These are phyloP conservation scores for Caerostris darwini DNA, from an alignment of 1,140 invertebrate genomes.

Conservation along the genomic window DNA sequence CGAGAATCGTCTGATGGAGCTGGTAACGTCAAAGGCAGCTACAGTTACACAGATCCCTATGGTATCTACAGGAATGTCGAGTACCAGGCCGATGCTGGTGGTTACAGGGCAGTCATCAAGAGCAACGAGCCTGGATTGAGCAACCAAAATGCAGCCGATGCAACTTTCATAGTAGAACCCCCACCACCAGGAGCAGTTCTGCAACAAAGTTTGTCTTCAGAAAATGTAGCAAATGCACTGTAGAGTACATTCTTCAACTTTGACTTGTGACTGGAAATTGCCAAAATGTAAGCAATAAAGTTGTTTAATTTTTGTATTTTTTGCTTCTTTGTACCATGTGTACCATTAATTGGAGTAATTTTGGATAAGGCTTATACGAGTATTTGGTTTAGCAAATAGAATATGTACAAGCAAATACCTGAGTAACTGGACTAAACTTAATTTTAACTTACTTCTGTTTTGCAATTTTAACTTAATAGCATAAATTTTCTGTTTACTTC, in stretches of 20 bases:
- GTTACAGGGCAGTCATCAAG: conserved; percentile 74
- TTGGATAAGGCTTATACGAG: too few species aligned
- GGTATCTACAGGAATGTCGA: conserved; percentile 74
- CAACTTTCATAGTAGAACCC: conserved; percentile 83
- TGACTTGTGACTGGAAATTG: neutral
- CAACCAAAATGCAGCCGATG: conserved; percentile 72
- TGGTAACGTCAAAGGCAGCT: conserved; percentile 71
- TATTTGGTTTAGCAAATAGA: too few species aligned
- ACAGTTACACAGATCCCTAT: conserved; percentile 64
- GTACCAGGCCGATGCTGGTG: conserved; percentile 77
- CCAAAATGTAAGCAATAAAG: conserved; percentile 16
- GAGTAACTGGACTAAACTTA: too few species aligned
- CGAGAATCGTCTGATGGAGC: conserved; percentile 73
- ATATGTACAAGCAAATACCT: too few species aligned
- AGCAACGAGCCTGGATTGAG: conserved; percentile 77
- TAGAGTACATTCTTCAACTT: neutral
- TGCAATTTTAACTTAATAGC: too few species aligned
- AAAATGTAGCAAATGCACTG: neutral
- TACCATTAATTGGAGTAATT: too few species aligned
- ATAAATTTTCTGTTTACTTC: too few species aligned
- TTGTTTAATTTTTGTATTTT: neutral
- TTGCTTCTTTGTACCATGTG: neutral
- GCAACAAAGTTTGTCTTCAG: neutral
- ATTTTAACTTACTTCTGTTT: too few species aligned
- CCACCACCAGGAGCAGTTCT: conserved; percentile 22